Evolutionary conservation across 2,888 invertebrate species (phyloP), one percentile per base, ranked within the genome.

Genomic region (Penaeus monodon): DNA sequence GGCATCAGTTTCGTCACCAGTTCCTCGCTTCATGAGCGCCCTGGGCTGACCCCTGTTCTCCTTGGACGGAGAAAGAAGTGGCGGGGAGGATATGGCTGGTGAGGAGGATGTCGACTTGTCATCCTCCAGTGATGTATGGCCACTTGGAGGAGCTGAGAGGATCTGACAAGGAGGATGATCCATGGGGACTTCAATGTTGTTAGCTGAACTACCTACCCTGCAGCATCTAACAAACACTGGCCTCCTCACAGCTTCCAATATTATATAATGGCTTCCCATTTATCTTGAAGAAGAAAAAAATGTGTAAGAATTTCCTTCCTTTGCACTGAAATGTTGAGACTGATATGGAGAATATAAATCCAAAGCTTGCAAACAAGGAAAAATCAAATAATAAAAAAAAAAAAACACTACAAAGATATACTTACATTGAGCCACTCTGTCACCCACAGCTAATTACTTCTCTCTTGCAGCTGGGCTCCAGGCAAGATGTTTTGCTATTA

Each of bases 401-500:
- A 33, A 0, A 33, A 27, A 24, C 10, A 70, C 70, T 17, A 17
- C 24, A n/a, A 74, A 44, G 10, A 44, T 63, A n/a, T n/a, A 66
- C 92, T 92, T 91, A 97, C 97, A 93, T 96, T 96, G 78, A 98
- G 94, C 89, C n/a, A 99, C 96, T 90, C 99, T 94, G 93, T 99
- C 98, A 0, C 99, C 98, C 79, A 98, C 95, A 89, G 95, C 96
- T 65, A 92, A 91, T 95, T 96, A 57, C 96, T n/a, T 96, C 91
- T 97, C 97, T 91, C 96, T 97, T 10, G 98, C 97, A 17, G 98
- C 97, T 88, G 96, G 93, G 90, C 97, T 97, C 97, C 97, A 66
- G 96, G 96, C 90, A 96, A 95, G 91, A 98, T 98, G 92, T n/a
- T 97, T 96, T 87, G 96, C 96, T 88, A 99, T 96, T 97, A 98